These are phyloP conservation scores for Amniataba percoides DNA, from an alignment of 2,797 vertebrate species.

Conservation along the genomic window DNA sequence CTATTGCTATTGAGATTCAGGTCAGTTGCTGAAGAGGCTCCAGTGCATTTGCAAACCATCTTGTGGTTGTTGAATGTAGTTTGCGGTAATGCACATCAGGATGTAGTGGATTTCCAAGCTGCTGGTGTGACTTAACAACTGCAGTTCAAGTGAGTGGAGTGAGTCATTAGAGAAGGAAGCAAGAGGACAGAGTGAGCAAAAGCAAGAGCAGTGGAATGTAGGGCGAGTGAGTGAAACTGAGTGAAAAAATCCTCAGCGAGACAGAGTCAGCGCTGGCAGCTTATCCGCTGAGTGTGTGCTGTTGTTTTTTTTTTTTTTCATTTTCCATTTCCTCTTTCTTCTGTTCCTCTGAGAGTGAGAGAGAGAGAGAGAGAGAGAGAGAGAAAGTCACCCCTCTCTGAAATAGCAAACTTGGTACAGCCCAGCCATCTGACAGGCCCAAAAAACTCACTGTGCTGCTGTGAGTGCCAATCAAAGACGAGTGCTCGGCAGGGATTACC, in stretches of 20 bases:
- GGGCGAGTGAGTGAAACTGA: conserved; percentile 66
- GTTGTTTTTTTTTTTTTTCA: conserved; percentile 32
- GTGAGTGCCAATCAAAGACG: conserved; percentile 88
- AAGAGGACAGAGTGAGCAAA: conserved; percentile 58
- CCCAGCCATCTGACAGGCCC: conserved; percentile 86
- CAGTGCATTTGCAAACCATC: not conserved
- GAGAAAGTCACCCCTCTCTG: conserved; percentile 64
- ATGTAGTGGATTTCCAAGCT: conserved; percentile 59
- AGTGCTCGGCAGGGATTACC: conserved; percentile 86
- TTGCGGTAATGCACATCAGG: conserved; percentile 39
- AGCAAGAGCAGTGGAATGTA: conserved; percentile 70
- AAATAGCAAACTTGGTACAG: conserved; percentile 80
- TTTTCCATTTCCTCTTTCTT: conserved; percentile 65
- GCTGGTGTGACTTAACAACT: conserved; percentile 67
- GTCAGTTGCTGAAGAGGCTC: not conserved
- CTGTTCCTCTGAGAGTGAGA: conserved; percentile 26
- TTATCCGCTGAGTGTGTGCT: conserved; percentile 66
- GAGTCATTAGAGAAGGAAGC: conserved; percentile 62
- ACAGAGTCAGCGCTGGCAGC: conserved; percentile 67
- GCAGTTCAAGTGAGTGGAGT: conserved; percentile 59
- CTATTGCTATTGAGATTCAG: conserved; percentile 10
- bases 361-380: conserved; percentile 14
- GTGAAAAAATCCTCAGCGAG: conserved; percentile 58
- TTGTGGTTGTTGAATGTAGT: conserved; percentile 29
- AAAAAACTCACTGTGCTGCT: conserved; percentile 86